phyloP scores from a whole-genome alignment of 2,888 invertebrate genomes.

The Polyommatus icarus region DNA sequence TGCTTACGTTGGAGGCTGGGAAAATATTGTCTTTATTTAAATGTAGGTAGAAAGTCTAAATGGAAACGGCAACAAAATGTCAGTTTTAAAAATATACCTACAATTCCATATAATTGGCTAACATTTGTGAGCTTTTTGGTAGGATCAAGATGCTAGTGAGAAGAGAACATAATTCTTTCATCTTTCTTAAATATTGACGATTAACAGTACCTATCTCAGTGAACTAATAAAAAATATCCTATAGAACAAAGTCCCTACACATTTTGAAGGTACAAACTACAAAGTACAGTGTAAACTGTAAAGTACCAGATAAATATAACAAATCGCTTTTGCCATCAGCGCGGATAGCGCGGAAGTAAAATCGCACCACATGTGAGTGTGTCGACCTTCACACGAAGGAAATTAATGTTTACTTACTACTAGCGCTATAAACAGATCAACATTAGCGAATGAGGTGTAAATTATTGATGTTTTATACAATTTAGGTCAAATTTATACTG shows the following conservation, averaged over 20 bases:
- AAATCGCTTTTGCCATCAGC: background rate
- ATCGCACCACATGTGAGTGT: conserved; percentile 20
- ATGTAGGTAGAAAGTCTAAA: background rate
- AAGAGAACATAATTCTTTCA: background rate
- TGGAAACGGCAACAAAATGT: too few relatives aligned
- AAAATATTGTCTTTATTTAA: conserved; percentile 19
- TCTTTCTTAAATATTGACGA: background rate
- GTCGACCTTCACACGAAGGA: conserved; percentile 25
- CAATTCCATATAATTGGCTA: background rate
- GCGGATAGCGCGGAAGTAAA: conserved; percentile 20
- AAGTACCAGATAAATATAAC: background rate
- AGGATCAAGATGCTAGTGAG: background rate
- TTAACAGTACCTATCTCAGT: background rate
- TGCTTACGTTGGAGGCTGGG: conserved; percentile 32
- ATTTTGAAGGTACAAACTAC: background rate
- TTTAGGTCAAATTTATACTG: background rate
- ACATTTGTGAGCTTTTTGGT: background rate
- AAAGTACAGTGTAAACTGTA: too few relatives aligned
- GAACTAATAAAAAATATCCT: background rate
- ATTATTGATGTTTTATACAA: background rate
- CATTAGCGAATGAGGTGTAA: background rate
- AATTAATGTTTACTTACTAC: background rate
- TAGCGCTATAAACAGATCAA: background rate
- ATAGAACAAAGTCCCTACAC: background rate
- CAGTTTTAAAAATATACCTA: background rate